These are phyloP conservation scores for Pristionchus exspectatus DNA, from an alignment of 2,888 invertebrate species.

Conservation along the genomic window DNA sequence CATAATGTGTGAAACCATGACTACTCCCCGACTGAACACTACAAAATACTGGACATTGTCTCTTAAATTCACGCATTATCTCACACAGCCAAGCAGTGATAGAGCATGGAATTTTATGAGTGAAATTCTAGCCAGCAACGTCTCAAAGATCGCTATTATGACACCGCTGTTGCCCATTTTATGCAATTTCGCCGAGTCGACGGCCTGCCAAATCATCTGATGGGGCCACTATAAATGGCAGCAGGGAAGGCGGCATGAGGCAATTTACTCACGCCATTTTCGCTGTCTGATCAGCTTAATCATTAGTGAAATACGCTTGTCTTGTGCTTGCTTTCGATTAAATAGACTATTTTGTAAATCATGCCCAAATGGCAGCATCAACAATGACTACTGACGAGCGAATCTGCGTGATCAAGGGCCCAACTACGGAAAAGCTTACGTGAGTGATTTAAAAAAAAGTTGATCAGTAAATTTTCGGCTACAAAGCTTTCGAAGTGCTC, in stretches of 20 bases:
- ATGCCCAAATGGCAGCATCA: neutral
- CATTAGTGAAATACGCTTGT: too few species aligned
- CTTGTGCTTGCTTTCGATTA: too few species aligned
- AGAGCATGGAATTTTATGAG: too few species aligned
- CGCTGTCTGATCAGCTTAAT: neutral
- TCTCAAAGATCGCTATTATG: neutral
- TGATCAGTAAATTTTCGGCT: too few species aligned
- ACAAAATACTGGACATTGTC: neutral
- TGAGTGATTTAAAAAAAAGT: neutral
- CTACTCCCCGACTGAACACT: neutral
- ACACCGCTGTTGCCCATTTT: neutral
- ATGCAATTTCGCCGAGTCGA: neutral
- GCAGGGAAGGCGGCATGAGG: neutral
- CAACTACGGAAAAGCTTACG: conserved; percentile 15
- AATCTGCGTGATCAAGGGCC: conserved; percentile 33
- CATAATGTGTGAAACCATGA: too few species aligned
- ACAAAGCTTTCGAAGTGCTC: too few species aligned
- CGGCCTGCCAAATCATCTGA: neutral
- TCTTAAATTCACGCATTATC: too few species aligned
- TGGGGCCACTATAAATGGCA: conserved; percentile 2
- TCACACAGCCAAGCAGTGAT: too few species aligned
- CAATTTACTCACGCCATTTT: neutral
- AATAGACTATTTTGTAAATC: too few species aligned
- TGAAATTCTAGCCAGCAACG: too few species aligned
- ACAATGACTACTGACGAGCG: neutral